Evolutionary conservation across 2,888 invertebrate genomes (phyloP), one percentile per base, ranked within the genome.

Genomic region (Bimastos eiseni): DNA sequence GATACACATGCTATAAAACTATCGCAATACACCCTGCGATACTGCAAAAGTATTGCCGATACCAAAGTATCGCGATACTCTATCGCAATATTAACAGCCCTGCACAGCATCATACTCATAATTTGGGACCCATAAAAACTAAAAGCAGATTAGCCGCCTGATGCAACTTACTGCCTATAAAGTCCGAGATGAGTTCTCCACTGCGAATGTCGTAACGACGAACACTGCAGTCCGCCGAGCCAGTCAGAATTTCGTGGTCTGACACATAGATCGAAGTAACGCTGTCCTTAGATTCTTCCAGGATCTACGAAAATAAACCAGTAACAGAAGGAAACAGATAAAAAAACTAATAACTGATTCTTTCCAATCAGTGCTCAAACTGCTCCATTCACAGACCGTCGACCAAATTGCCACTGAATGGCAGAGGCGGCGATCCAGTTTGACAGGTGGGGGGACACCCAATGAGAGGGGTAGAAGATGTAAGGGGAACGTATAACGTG

Each of bases 281-380:
- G 92, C 97, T 97, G 95, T 99, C 99, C 95, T 97, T 98, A 0
- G 99, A 98, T 93, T 99, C 98, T 95, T 97, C 97, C 94, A 99
- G 95, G 24, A 95, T 94, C 95, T 96, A 93, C n/a, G n/a, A 70
- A 21, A 70, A 70, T 70, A 70, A 70, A 34, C 24, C n/a, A 44
- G 70, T 13, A n/a, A 41, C 89, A 89, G 37, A 55, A 37, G 19
- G 33, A 70, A 34, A n/a, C 70, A 17, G 44, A 21, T 89, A 89
- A 38, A 37, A 89, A 89, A 89, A 24, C n/a, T 41, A n/a, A 41
- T 86, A 36, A 19, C 30, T 88, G 24, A 37, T n/a, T 11, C 70
- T 8, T n/a, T 70, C n/a, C n/a, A 49, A 21, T 49, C 44, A 44
- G 44, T 44, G 44, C 55, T 55, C 70, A 70, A 70, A 70, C 70